Evolutionary conservation across 2,113 vertebrate genomes (phyloP).

Genomic region (Propithecus coquereli): DNA sequence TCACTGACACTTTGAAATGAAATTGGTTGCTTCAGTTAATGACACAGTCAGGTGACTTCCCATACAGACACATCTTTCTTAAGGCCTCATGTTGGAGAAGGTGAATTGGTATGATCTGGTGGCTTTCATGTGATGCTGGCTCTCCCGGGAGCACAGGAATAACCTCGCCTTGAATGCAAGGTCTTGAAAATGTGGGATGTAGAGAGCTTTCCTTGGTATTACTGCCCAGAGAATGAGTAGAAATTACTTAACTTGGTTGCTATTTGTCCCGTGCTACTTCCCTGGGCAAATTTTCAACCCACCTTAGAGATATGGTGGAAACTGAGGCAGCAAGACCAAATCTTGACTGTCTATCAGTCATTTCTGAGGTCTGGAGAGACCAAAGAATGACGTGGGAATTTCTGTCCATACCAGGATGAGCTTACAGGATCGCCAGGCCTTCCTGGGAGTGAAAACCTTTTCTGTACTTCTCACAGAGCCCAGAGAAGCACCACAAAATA

Average conservation of each 20-base stretch:
- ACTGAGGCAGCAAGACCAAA: not conserved
- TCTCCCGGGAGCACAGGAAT: not conserved
- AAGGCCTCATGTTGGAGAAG: not conserved
- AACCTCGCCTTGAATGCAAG: not conserved
- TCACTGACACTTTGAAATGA: conserved; percentile 12
- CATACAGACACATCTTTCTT: not conserved
- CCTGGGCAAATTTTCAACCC: not conserved
- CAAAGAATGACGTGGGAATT: not conserved
- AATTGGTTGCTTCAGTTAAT: not conserved
- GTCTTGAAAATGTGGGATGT: not conserved
- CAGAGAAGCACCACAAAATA: not conserved
- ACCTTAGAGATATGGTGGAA: not conserved
- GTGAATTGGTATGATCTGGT: not conserved
- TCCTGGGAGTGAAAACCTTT: not conserved
- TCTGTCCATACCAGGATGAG: not conserved
- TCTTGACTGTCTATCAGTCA: not conserved
- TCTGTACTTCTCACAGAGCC: not conserved
- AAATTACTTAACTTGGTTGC: not conserved
- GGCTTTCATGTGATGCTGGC: not conserved
- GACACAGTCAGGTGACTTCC: not conserved
- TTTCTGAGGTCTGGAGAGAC: not conserved
- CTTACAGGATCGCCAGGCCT: not conserved
- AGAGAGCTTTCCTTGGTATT: not conserved
- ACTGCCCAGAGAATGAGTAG: not conserved
- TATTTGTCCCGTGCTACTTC: not conserved